Percentiles rank a stretch among this genome's conserved stretches.
These are phyloP conservation scores for Stichopus chloronotus DNA, from an alignment of 35 echinoderm and acorn worm species.

Conservation along the genomic window DNA sequence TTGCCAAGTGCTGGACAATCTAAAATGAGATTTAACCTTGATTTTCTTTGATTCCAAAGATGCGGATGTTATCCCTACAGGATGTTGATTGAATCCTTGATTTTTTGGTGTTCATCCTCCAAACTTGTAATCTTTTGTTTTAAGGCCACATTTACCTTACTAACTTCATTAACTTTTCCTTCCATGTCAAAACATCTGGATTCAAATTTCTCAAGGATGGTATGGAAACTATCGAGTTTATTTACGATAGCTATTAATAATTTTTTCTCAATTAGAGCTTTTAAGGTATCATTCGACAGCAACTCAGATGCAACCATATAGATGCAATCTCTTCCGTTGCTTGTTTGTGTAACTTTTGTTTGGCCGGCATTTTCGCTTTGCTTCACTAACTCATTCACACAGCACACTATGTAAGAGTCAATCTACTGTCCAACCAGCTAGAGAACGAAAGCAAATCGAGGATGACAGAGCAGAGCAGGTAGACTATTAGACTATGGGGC, in stretches of 20 bases:
- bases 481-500: no score
- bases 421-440: no score
- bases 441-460: no score
- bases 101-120: neutral
- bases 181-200: constrained; percentile 24
- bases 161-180: neutral
- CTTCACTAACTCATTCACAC: no score
- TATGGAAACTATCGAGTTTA: neutral
- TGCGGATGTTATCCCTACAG: constrained; percentile 14
- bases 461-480: no score
- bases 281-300: neutral
- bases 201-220: neutral
- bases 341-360: neutral
- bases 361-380: neutral
- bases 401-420: no score
- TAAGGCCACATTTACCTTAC: neutral
- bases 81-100: neutral
- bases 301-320: neutral
- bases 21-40: neutral
- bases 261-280: neutral
- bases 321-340: constrained; percentile 12
- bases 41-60: constrained; percentile 38
- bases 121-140: neutral
- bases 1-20: neutral
- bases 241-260: constrained; percentile 26